Evolutionary conservation across 2,888 invertebrate species (phyloP).

Genomic region (Drosophila subquinaria): DNA sequence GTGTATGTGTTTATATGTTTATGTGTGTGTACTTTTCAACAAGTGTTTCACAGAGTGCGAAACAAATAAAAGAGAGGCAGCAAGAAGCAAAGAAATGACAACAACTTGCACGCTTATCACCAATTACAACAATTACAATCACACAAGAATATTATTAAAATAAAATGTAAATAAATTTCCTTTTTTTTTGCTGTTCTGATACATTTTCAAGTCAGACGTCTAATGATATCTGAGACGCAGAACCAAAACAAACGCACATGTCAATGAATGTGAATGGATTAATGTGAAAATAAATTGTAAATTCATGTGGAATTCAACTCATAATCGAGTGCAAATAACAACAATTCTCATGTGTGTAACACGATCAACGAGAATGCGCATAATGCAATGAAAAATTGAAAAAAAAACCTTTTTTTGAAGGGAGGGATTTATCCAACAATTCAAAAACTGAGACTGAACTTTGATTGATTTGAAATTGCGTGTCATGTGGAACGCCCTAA

Average conservation of each 20-base stretch:
- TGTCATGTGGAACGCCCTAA: slow-evolving; percentile 53
- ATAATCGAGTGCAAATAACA: slow-evolving; percentile 19
- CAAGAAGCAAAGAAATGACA: slow-evolving; percentile 16
- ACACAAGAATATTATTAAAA: slow-evolving; percentile 9
- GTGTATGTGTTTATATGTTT: slow-evolving; percentile 4
- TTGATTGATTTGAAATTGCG: slow-evolving; percentile 61
- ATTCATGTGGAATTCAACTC: slow-evolving; percentile 7
- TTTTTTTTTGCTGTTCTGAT: slow-evolving; percentile 25
- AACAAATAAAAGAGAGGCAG: slow-evolving; percentile 38
- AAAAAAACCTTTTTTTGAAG: background rate
- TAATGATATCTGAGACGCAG: slow-evolving; percentile 18
- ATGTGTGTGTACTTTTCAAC: slow-evolving; percentile 45
- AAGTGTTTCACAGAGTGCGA: slow-evolving; percentile 62
- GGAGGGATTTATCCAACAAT: slow-evolving; percentile 15
- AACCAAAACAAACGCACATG: slow-evolving; percentile 17
- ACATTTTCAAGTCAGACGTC: slow-evolving; percentile 8
- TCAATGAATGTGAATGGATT: slow-evolving; percentile 17
- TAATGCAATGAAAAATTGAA: slow-evolving; percentile 9
- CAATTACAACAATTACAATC: slow-evolving; percentile 22
- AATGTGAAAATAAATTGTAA: slow-evolving; percentile 2
- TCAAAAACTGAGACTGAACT: slow-evolving; percentile 10
- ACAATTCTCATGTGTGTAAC: slow-evolving; percentile 6
- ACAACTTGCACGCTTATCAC: slow-evolving; percentile 33
- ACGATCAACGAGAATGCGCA: slow-evolving; percentile 15
- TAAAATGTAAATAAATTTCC: slow-evolving; percentile 5